These are phyloP conservation scores for Pygoscelis antarcticus DNA, from an alignment of 2,113 vertebrate species.

Conservation along the genomic window DNA sequence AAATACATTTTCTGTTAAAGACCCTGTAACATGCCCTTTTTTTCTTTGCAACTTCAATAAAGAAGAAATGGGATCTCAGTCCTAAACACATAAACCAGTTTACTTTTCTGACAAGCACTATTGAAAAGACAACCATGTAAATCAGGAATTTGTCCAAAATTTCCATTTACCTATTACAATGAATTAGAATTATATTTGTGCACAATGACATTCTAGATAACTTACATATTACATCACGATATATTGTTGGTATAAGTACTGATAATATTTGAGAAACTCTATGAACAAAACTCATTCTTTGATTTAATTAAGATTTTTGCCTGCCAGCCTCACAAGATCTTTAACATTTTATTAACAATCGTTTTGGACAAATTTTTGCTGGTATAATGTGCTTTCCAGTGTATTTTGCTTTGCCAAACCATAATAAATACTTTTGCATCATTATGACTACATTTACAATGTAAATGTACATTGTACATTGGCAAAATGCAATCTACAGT, in stretches of 20 bases:
- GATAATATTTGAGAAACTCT: neutral
- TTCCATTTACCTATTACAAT: neutral
- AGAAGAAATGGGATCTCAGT: neutral
- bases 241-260: neutral
- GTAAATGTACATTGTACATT: neutral
- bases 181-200: neutral
- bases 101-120: neutral
- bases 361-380: neutral
- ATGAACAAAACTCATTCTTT: neutral
- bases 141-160: neutral
- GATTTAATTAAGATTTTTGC: neutral
- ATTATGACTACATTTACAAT: neutral
- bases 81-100: neutral
- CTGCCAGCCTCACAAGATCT: neutral
- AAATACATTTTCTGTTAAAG: neutral
- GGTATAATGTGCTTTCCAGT: neutral
- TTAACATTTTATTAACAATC: neutral
- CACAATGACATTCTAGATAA: neutral
- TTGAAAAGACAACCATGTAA: neutral
- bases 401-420: neutral
- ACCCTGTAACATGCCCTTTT: neutral
- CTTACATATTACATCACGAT: neutral
- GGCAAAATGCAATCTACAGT: too few relatives aligned
- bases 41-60: neutral
- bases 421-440: neutral